These are phyloP conservation scores for Sanderia malayensis DNA, from an alignment of 30 jellyfish, hydroid and myxozoan species.

Conservation along the genomic window DNA sequence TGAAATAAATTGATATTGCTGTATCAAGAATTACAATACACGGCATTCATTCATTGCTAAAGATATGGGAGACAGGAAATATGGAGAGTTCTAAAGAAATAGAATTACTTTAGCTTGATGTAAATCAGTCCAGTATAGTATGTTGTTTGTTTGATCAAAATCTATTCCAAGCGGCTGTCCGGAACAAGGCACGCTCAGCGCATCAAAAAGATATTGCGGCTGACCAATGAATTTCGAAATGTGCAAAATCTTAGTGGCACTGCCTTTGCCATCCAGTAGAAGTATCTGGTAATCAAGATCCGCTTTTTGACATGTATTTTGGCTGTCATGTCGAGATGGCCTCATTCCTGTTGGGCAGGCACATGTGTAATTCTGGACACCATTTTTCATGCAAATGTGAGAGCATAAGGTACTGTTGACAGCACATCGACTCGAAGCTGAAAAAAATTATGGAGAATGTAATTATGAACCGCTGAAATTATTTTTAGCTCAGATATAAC, in stretches of 20 bases:
- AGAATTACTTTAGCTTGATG: constrained; percentile 25
- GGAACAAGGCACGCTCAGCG: constrained; percentile 6
- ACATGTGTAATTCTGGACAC: constrained; percentile 42
- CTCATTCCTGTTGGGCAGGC: constrained; percentile 79
- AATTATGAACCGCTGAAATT: no score
- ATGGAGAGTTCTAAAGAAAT: no score
- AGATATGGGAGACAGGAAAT: no score
- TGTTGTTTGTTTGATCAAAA: constrained; percentile 20
- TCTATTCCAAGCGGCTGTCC: constrained; percentile 54
- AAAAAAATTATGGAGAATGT: constrained; percentile 2
- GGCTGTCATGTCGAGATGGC: background rate
- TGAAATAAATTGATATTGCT: background rate
- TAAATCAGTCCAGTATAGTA: constrained; percentile 56
- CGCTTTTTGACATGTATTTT: constrained; percentile 22
- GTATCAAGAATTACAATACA: no score
- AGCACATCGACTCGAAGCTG: constrained; percentile 64
- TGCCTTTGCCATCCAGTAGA: constrained; percentile 32
- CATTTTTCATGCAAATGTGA: constrained; percentile 65
- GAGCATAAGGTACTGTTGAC: constrained; percentile 56
- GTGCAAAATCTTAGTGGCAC: constrained; percentile 34
- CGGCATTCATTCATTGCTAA: no score
- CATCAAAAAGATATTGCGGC: constrained; percentile 38
- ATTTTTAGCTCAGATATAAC: no score
- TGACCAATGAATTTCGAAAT: constrained; percentile 44
- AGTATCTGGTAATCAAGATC: constrained; percentile 48